Evolutionary conservation across 2,888 invertebrate species (phyloP), one percentile per base, ranked within the genome.

Genomic region (Cecidostiba fungosa): DNA sequence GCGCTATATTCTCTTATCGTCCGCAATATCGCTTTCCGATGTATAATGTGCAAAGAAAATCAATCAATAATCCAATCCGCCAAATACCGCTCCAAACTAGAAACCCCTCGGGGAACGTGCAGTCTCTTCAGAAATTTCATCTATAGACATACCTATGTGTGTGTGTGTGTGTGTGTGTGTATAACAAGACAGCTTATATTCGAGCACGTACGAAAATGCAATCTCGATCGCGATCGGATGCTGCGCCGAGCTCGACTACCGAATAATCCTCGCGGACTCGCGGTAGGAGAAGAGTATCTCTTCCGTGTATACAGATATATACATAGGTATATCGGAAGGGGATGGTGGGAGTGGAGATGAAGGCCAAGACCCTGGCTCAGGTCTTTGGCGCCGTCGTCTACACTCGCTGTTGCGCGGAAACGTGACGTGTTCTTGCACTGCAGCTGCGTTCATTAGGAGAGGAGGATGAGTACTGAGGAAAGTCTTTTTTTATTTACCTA

Each of bases 321-420:
- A 19, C 26, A 62, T 62, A n/a, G n/a, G n/a, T n/a, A 3, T 10
- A 29, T 66, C 12, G 66, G 26, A 26, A 54, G 5, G 26, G 73
- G 36, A 29, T 54, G 76, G 54, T 50, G 26, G 47, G 32, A n/a
- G 59, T 6, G 3, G 50, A n/a, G 76, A 76, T n/a, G 59, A 77
- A 59, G 59, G 39, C 23, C 62, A 26, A 62, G 62, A 77, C 43
- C 77, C 62, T 77, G 77, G 26, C 62, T 77, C 32, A 12, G 77
- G 59, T 76, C 74, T 50, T 59, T 59, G 76, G 29, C 54, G 54
- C n/a, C 14, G 19, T n/a, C 16, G 0, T 0, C 47, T 10, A 6
- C 3, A 8, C 39, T 14, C 36, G 36, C 19, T n/a, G 16, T 50
- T 14, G 50, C 19, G 19, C 16, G 14, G 1, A n/a, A 36, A 19